Percentiles rank a stretch among this genome's conserved stretches.
Evolutionary conservation across 2,113 vertebrate species (phyloP).

Genomic region (Dicerorhinus sumatrensis): DNA sequence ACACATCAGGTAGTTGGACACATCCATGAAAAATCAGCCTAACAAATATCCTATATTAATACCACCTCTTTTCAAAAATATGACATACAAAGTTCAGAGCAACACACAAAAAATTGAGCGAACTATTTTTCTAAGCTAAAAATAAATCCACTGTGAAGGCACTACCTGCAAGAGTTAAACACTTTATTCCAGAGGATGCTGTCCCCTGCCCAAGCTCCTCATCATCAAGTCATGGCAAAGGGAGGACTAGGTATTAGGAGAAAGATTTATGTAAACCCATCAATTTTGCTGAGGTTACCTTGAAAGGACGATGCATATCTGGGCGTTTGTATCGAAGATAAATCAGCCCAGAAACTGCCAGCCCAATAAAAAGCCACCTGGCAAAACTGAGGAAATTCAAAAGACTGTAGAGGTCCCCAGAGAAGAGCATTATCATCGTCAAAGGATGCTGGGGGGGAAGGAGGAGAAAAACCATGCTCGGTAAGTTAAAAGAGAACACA

Average conservation of each 20-base stretch:
- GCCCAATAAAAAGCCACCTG: slow-evolving; percentile 97
- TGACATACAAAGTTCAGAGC: neutral
- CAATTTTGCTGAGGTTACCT: slow-evolving; percentile 88
- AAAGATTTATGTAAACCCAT: slow-evolving; percentile 82
- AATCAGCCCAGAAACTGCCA: slow-evolving; percentile 95
- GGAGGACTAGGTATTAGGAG: neutral
- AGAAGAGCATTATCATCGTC: slow-evolving; percentile 95
- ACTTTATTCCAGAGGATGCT: slow-evolving; percentile 23
- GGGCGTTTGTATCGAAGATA: slow-evolving; percentile 95
- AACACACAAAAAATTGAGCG: neutral
- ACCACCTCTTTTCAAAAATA: neutral
- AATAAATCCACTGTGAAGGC: neutral
- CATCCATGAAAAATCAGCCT: neutral
- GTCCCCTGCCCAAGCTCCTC: neutral
- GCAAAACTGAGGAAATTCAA: slow-evolving; percentile 98
- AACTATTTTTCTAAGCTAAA: neutral
- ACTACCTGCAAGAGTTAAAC: neutral
- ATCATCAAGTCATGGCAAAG: slow-evolving; percentile 15
- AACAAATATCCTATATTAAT: neutral
- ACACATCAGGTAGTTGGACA: neutral
- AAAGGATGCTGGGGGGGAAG: slow-evolving; percentile 91
- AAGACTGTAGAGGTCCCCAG: slow-evolving; percentile 95
- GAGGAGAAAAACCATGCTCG: neutral
- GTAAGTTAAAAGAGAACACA: neutral
- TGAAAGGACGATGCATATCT: slow-evolving; percentile 96